These are phyloP conservation scores for Sphecodes monilicornis DNA, from an alignment of 2,888 invertebrate species.

Conservation along the genomic window DNA sequence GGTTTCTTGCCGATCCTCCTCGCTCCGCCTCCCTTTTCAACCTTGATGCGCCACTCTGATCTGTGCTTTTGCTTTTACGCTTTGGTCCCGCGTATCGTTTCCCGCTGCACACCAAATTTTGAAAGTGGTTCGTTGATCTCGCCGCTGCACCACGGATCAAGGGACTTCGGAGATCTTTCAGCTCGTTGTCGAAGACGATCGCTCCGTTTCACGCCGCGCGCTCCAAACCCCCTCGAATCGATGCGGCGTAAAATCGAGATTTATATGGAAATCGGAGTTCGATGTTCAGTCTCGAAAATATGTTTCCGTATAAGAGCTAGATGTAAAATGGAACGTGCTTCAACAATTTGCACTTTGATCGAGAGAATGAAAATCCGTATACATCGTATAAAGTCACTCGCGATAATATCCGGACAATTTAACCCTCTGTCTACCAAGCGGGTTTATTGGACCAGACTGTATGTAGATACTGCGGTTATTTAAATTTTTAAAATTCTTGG, in stretches of 20 bases:
- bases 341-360: neutral
- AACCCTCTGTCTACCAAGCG: too few relatives aligned
- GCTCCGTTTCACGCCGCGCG: neutral
- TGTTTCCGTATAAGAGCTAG: too few relatives aligned
- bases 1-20: neutral
- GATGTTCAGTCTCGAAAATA: neutral
- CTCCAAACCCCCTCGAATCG: neutral
- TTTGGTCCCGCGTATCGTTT: neutral
- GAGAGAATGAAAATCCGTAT: too few relatives aligned
- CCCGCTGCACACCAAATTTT: neutral
- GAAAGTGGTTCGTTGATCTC: neutral
- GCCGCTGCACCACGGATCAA: neutral
- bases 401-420: too few relatives aligned
- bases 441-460: too few relatives aligned
- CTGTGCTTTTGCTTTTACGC: slow-evolving; percentile 2
- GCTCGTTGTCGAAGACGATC: neutral
- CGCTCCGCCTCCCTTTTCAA: slow-evolving; percentile 16
- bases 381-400: too few relatives aligned
- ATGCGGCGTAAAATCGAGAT: neutral
- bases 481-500: too few relatives aligned
- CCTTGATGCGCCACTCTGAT: slow-evolving; percentile 5
- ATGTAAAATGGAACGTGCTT: neutral
- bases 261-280: neutral
- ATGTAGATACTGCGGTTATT: too few relatives aligned
- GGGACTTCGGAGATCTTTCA: neutral